Percentiles rank a stretch among this genome's conserved stretches.
phyloP scores from a whole-genome alignment of 2,888 invertebrate species.

The Chaetogeoica ovagalla region DNA sequence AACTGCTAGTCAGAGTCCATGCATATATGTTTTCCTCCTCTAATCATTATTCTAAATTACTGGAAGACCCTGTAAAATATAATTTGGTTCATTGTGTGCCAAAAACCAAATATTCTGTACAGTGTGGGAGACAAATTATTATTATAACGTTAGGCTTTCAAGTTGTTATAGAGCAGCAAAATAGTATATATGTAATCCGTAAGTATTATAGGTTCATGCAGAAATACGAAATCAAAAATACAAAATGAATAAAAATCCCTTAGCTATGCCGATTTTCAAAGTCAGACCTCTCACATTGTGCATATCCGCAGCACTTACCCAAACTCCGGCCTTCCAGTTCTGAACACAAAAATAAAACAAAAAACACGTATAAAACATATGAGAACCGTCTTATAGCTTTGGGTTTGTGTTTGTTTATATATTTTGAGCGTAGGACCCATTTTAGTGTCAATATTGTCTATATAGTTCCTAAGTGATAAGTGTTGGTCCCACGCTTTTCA shows the following conservation, averaged over 20 bases:
- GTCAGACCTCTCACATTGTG: slow-evolving; percentile 52
- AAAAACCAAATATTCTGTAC: slow-evolving; percentile 47
- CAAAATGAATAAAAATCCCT: slow-evolving; percentile 46
- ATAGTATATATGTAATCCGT: slow-evolving; percentile 32
- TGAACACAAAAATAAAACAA: slow-evolving; percentile 53
- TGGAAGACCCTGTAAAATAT: slow-evolving; percentile 30
- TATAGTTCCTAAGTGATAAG: slow-evolving; percentile 22
- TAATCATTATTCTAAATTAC: slow-evolving; percentile 41
- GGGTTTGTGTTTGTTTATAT: slow-evolving; percentile 23
- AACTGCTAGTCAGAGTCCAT: slow-evolving; percentile 50
- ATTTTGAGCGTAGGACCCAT: slow-evolving; percentile 49
- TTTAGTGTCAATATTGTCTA: background rate
- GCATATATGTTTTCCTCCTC: slow-evolving; percentile 38
- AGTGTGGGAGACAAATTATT: slow-evolving; percentile 27
- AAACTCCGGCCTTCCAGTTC: slow-evolving; percentile 53
- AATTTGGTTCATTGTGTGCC: slow-evolving; percentile 42
- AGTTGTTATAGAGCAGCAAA: slow-evolving; percentile 39
- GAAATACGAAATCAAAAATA: slow-evolving; percentile 51
- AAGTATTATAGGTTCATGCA: slow-evolving; percentile 49
- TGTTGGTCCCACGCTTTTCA: slow-evolving; percentile 49
- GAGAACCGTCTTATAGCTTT: slow-evolving; percentile 26
- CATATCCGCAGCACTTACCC: slow-evolving; percentile 51
- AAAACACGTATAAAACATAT: slow-evolving; percentile 49
- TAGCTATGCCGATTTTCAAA: slow-evolving; percentile 44
- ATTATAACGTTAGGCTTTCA: slow-evolving; percentile 36